Evolutionary conservation across 2,113 vertebrate genomes (phyloP).

Genomic region (Ascaphus truei): DNA sequence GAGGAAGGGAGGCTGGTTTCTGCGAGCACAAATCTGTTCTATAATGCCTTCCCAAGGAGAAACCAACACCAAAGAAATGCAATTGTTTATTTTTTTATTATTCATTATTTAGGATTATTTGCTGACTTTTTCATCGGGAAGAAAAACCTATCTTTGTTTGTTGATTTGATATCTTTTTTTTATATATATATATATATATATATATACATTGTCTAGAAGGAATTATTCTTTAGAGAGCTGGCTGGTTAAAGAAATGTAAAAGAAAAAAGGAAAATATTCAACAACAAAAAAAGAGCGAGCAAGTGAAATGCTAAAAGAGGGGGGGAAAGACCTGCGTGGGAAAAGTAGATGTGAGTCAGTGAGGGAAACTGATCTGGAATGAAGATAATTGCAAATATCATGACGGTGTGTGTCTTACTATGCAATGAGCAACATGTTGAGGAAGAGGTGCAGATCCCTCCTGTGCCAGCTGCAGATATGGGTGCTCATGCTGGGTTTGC

Average conservation of each 20-base stretch:
- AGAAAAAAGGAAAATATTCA: slow-evolving; percentile 12
- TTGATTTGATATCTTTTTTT: background rate
- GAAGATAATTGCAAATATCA: slow-evolving; percentile 45
- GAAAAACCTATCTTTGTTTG: background rate
- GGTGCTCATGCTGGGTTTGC: slow-evolving; percentile 63
- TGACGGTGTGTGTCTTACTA: slow-evolving; percentile 55
- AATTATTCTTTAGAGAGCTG: slow-evolving; percentile 5
- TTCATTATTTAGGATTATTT: background rate
- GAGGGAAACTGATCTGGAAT: slow-evolving; percentile 27
- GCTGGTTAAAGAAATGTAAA: slow-evolving; percentile 3
- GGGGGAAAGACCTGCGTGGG: slow-evolving; percentile 18
- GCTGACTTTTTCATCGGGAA: background rate
- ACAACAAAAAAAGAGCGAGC: background rate
- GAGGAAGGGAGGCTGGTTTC: background rate
- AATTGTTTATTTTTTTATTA: background rate
- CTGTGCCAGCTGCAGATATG: slow-evolving; percentile 58
- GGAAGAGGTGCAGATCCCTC: slow-evolving; percentile 58
- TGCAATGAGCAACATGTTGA: slow-evolving; percentile 65
- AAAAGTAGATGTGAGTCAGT: slow-evolving; percentile 10
- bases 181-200: slow-evolving; percentile 6
- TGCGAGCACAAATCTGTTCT: background rate
- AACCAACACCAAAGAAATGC: background rate
- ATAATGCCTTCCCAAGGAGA: background rate
- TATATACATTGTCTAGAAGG: slow-evolving; percentile 6
- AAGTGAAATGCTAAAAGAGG: slow-evolving; percentile 1